These are phyloP conservation scores for Meteorus cinctellus DNA, from an alignment of 2,888 invertebrate genomes.

Conservation along the genomic window DNA sequence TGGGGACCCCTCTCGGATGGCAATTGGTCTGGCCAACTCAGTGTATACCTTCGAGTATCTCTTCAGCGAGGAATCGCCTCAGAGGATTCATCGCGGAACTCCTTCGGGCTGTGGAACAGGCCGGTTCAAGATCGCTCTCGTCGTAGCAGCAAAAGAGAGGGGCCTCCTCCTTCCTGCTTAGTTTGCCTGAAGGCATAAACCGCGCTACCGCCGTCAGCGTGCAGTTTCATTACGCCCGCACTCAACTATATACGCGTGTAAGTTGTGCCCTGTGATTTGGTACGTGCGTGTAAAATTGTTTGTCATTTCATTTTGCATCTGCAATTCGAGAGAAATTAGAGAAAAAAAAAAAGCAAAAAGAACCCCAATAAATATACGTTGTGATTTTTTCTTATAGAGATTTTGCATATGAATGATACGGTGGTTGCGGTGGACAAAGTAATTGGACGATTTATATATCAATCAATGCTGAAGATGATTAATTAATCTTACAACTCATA, in stretches of 20 bases:
- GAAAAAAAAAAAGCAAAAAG: not conserved
- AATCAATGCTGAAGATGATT: not conserved
- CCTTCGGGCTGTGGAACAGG: constrained; percentile 19
- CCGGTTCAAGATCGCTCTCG: not conserved
- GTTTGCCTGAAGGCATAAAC: constrained; percentile 35
- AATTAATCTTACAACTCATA: not conserved
- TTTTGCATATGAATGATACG: not conserved
- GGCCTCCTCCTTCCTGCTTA: constrained; percentile 19
- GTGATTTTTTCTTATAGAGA: not conserved
- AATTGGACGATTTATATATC: not conserved
- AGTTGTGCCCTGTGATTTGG: constrained; percentile 56
- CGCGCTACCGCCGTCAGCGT: constrained; percentile 62
- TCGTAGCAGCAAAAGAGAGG: constrained; percentile 26
- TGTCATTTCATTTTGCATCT: not conserved
- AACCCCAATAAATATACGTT: not conserved
- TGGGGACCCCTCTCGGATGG: constrained; percentile 36
- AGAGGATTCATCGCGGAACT: not conserved
- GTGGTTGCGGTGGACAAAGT: not conserved
- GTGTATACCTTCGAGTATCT: not conserved
- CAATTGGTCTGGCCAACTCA: not conserved
- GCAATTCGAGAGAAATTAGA: not conserved
- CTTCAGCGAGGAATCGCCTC: constrained; percentile 15
- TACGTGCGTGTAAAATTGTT: constrained; percentile 38
- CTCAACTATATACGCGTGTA: constrained; percentile 64
- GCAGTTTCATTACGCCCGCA: constrained; percentile 68